Base-by-base conservation (phyloP, 2,797 vertebrate genomes). In the Phaenicophaeus curvirostris region DNA sequence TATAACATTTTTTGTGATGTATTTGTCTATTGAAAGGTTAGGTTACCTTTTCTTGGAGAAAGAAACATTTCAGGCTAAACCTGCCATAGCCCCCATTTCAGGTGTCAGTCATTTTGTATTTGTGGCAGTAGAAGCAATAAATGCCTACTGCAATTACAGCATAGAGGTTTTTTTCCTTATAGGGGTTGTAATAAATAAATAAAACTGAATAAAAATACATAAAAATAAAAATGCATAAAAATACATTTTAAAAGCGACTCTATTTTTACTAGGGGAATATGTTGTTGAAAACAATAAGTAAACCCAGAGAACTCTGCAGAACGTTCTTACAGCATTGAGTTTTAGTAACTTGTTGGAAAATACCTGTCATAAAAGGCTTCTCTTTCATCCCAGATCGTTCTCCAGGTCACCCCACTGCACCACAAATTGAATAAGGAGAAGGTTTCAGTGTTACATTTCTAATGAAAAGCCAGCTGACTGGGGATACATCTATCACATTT, bases 1-100 rank as follows among this genome's bases (percentile, higher is more conserved):
- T 84, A 66, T 13, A 90, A 91, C 75, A 72, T 59, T 42, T 93
- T 96, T 84, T 55, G 31, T 35, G 24, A 90, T 33, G 67, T 90
- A 62, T 41, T 77, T 85, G 35, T 31, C 79, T 94, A 24, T 85
- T 89, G 95, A 91, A 96, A 96, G 76, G 41, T 87, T 91, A 95
- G 59, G 44, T 58, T 87, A 79, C 18, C 19, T 94, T 79, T 90
- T 94, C 85, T 90, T 55, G 55, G 44, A 94, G 65, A 95, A 90
- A 87, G 39, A 92, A 79, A 91, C 58, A 83, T 93, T 95, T 93
- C 86, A 93, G 88, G 73, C 71, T 80, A 89, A 92, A 80, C 58
- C 66, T 91, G 67, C 74, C 72, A 86, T 19, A 5, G 76, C 33
- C 87, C 50, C 37, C 58, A 39, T 7, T 94, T 92, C 93, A 92